Evolutionary conservation across 2,113 vertebrate species (phyloP), one percentile per base, ranked within the genome.

Genomic region (Nanorana parkeri): DNA sequence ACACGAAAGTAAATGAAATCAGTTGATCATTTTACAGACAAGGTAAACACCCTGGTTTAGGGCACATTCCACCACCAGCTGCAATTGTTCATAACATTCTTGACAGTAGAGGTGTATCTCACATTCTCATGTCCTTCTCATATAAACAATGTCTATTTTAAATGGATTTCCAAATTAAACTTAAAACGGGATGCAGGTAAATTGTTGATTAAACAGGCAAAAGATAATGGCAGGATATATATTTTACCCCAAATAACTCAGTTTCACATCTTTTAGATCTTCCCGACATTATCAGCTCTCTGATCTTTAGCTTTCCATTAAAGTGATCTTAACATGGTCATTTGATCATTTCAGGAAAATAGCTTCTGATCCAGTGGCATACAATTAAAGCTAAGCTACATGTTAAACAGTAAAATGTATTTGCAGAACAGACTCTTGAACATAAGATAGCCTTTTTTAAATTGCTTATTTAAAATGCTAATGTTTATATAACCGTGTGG

Each of bases 71-170:
- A 87, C 60, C 87, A 87, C 88, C 92, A 93, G 93, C 92, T 94
- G 93, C 89, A 87, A 85, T 83, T 88, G 87, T 91, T 94, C 92
- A 93, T 91, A 92, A 90, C 89, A 91, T 88, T 87, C 90, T 76
- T 92, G 93, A 93, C 92, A 93, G 91, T 86, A 91, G 90, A 89
- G 91, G 92, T 93, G 89, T 52, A 93, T 92, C 87, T 91, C 89
- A 92, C 91, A 92, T 93, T 93, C 91, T 92, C 88, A 86, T 91
- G 90, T 93, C 92, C 85, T 81, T 86, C 85, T 87, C 88, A 86
- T 88, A 84, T 94, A 94, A 94, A 94, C 92, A 91, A 89, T 90
- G 90, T 89, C 87, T 91, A 83, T 92, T 92, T 91, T 90, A 93
- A 94, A 88, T 91, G 88, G 84, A 88, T 87, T 90, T 68, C 83